Evolutionary conservation across 1,140 invertebrate genomes (phyloP), one percentile per base, ranked within the genome.

Genomic region (Aphelinus certus): DNA sequence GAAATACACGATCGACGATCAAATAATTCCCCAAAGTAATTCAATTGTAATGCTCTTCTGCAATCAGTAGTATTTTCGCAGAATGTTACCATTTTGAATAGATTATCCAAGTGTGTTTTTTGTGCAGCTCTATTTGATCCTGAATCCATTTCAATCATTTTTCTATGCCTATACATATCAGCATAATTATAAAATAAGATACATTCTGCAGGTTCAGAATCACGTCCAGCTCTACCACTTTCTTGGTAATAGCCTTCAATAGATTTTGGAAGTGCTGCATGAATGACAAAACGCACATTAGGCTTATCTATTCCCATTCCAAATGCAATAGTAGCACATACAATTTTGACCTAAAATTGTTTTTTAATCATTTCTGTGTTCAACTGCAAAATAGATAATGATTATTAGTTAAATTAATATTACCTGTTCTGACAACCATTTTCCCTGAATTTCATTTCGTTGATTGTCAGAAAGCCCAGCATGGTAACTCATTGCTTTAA

Each of bases 171-270:
- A 47, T 91, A 87, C 77, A 95, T 93, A 86, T 98, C 97, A 5
- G 86, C 76, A 82, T 96, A 97, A 75, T 89, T 91, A 86, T 97
- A 99, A 87, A 93, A 97, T 1, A 98, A 88, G 72, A 97, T 91
- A 82, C 97, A 98, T 75, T 92, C 88, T 3, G 97, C 92, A 9
- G 90, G 86, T 75, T 94, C 91, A 0, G 95, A 95, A 88, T 99
- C 97, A 73, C 98, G 89, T 1, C 98, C 98, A 43, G 97, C 97
- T 62, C 98, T 89, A 10, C 98, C 98, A 64, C 97, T 94, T 89
- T 99, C 98, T 86, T 99, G 98, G 89, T 99, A 99, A 83, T 98
- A 98, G 1, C 96, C 96, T 89, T 99, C 98, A 79, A 99, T 93
- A 26, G 95, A 98, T 88, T 98, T 98, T 48, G 97, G 97, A 73